These are phyloP conservation scores for Drosophila sucinea DNA, from an alignment of 1,140 invertebrate species.

Conservation along the genomic window DNA sequence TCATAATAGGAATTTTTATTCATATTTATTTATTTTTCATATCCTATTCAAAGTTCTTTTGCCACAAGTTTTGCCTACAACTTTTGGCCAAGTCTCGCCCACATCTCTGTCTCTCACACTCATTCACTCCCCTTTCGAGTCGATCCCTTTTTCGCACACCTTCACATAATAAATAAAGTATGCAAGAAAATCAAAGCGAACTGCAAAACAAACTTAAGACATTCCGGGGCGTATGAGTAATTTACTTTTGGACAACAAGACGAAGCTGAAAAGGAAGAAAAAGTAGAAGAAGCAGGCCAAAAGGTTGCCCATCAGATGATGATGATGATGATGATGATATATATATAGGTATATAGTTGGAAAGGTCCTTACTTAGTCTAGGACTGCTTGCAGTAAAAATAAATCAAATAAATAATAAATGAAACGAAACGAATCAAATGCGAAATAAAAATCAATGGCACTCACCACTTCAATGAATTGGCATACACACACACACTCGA, in stretches of 20 bases:
- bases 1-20: not conserved
- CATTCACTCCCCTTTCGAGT: not conserved
- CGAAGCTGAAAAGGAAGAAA: not conserved
- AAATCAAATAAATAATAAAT: conserved; percentile 81
- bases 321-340: not conserved
- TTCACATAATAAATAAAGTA: not conserved
- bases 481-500: conserved; percentile 37
- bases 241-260: conserved; percentile 41
- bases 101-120: too few relatives aligned
- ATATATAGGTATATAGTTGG: not conserved
- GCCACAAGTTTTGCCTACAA: not conserved
- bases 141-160: not conserved
- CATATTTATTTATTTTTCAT: not conserved
- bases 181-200: conserved; percentile 49
- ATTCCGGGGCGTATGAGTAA: conserved; percentile 70
- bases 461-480: conserved; percentile 76
- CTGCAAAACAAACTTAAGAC: conserved; percentile 41
- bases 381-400: conserved; percentile 62
- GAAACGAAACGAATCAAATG: conserved; percentile 79
- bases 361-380: conserved; percentile 8
- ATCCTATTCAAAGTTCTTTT: conserved; percentile 1
- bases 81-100: not conserved
- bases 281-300: conserved; percentile 4
- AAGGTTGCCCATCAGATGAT: conserved; percentile 29
- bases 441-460: conserved; percentile 79